phyloP scores from a whole-genome alignment of 2,113 vertebrate genomes.

The Clarias gariepinus region DNA sequence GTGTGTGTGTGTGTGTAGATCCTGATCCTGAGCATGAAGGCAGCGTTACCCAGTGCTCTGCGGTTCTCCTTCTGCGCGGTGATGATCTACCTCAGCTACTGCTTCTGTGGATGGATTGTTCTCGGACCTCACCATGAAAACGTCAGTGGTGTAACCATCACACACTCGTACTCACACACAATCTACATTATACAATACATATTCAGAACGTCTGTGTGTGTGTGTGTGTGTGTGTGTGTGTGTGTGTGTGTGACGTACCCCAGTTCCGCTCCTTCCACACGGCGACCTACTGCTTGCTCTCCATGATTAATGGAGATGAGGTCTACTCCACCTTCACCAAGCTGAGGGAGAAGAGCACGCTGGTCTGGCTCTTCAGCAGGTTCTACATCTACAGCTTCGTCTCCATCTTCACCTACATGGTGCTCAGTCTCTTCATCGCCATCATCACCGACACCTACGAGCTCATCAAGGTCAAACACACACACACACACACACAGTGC shows the following conservation, averaged over 20 bases:
- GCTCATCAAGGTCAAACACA: constrained; percentile 86
- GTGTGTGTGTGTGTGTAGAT: constrained; percentile 50
- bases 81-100: constrained; percentile 95
- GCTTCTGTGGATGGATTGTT: constrained; percentile 97
- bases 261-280: constrained; percentile 89
- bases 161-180: neutral
- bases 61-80: constrained; percentile 90
- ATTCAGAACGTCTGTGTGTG: neutral
- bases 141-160: constrained; percentile 64
- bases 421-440: constrained; percentile 94
- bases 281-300: constrained; percentile 91
- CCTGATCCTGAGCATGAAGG: constrained; percentile 79
- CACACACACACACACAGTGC: neutral
- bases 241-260: constrained; percentile 19
- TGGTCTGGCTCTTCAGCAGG: constrained; percentile 93
- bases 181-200: neutral
- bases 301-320: constrained; percentile 92
- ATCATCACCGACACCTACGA: constrained; percentile 93
- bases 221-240: constrained; percentile 3
- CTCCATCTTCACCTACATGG: constrained; percentile 94
- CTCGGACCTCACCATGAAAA: constrained; percentile 92
- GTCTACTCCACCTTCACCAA: constrained; percentile 90
- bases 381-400: constrained; percentile 93
- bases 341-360: constrained; percentile 82
- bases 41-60: constrained; percentile 85